Conservation (phyloP, 2,888 invertebrate genomes). For the Pharmacophagus antenor region DNA sequence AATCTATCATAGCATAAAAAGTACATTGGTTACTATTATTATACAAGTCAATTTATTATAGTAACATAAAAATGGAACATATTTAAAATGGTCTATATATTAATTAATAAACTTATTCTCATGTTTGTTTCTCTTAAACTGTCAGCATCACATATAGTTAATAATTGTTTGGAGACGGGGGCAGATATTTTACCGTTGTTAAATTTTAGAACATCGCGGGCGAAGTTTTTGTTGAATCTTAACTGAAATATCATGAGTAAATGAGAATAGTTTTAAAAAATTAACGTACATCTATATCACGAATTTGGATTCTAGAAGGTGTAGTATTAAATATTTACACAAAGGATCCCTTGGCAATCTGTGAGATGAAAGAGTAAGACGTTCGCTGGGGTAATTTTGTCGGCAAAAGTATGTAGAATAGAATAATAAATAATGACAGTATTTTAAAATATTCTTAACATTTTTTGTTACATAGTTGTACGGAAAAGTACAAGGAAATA, state of each 20-base stretch:
- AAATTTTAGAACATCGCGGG: constrained; percentile 18
- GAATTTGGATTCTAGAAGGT: constrained; percentile 50
- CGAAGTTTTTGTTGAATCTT: constrained; percentile 9
- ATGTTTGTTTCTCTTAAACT: not conserved
- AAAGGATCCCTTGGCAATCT: constrained; percentile 48
- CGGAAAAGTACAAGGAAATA: not conserved
- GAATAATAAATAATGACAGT: not conserved
- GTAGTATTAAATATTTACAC: constrained; percentile 48
- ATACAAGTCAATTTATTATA: no score
- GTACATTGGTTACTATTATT: no score
- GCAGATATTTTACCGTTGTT: constrained; percentile 13
- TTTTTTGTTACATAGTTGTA: not conserved
- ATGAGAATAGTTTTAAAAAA: constrained; percentile 42
- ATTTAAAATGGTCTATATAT: no score
- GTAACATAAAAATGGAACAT: not conserved
- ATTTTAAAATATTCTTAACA: not conserved
- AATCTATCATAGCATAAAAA: no score
- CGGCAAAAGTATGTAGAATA: constrained; percentile 3
- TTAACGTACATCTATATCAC: constrained; percentile 56
- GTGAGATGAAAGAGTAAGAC: constrained; percentile 39
- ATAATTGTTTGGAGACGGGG: not conserved
- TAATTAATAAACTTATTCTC: no score
- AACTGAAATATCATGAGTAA: constrained; percentile 27
- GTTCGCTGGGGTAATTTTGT: constrained; percentile 41
- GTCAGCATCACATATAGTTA: not conserved